Evolutionary conservation across 37 sponge, comb jelly and placozoan species (phyloP), one percentile per base, ranked within the genome.

Genomic region (Halichondria panicea): DNA sequence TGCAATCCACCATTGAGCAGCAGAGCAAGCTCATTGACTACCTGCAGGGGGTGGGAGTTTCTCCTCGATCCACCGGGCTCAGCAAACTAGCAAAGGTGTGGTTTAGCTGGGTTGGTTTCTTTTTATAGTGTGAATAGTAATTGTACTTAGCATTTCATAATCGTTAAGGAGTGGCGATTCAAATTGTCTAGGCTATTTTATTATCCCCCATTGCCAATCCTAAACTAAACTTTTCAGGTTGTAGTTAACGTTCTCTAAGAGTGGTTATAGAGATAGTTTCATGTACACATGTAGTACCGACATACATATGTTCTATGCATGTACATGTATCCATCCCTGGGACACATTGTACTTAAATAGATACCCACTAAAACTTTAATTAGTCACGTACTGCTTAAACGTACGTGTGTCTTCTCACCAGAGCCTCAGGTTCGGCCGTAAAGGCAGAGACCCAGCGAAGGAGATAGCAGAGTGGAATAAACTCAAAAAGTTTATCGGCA

Each of bases 381-480:
- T n/a, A n/a, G n/a, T n/a, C n/a, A n/a, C n/a, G n/a, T n/a, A n/a
- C n/a, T n/a, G n/a, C n/a, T n/a, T n/a, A n/a, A n/a, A n/a, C n/a
- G n/a, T n/a, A n/a, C n/a, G n/a, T n/a, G n/a, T 48, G 50, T 48
- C 50, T 48, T 13, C 50, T 48, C 50, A 48, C 50, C 50, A 48
- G 50, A 48, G 50, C 13, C 50, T 87, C 24, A 87, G 70, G 54
- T 41, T 75, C 5, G 62, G 63, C 18, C 63, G 83, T 0, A 81
- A 77, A 39, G 63, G 65, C 7, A 56, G 79, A 30, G 88, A 88
- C 31, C 83, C 88, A 43, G 78, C 62, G 3, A 88, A 72, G 46
- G 83, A 88, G 57, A 64, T 80, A 36, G 83, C 71, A 0, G 88
- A 88, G 62, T 88, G 88, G 88, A 82, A 82, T 56, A 88, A 77